Base-by-base conservation (phyloP, 2,797 vertebrate species). In the Sebastes vulpes region DNA sequence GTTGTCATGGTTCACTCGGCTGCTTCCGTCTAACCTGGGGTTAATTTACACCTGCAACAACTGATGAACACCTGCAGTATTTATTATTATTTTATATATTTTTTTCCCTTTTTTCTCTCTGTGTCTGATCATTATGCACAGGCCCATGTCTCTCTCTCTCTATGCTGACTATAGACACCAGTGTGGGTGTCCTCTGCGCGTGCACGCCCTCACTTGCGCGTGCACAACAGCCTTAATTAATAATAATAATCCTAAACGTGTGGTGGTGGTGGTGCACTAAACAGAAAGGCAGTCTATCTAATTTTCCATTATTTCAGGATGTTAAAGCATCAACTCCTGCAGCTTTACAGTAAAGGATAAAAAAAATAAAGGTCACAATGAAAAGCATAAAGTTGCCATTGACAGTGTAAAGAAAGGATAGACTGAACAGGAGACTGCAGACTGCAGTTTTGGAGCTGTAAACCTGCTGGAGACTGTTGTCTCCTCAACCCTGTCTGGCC, bases 111-210 rank as follows among this genome's bases (percentile, higher is more conserved):
- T 9, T 18, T 7, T 57, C 2, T 38, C 9, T 57, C 2, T 42
- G 31, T 38, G 35, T 38, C 75, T 74, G 31, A 77, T 67, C 67
- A 72, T 84, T 65, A 77, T 64, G 82, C 80, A 72, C 75, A 31
- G 59, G 86, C 89, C 83, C 68, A 58, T 86, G 80, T 79, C 14
- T 82, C 46, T 81, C 65, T 32, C 32, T 14, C 35, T 38, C 12
- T 14, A 35, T 75, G 52, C 60, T 59, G 69, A 75, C 57, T 56
- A 9, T 31, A 69, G 83, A 74, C 82, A 54, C 65, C 59, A 78
- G 79, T 79, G 92, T 90, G 92, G 76, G 90, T 88, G 90, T 93
- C 84, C 87, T 81, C 16, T 81, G 80, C 81, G 77, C 84, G 84
- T 83, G 69, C 80, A 75, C 81, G 72, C 50, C 53, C 20, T 6